Percentiles rank a stretch among this genome's conserved stretches.
phyloP scores from a whole-genome alignment of 2,888 invertebrate species.

The Pyrrhia umbra region DNA sequence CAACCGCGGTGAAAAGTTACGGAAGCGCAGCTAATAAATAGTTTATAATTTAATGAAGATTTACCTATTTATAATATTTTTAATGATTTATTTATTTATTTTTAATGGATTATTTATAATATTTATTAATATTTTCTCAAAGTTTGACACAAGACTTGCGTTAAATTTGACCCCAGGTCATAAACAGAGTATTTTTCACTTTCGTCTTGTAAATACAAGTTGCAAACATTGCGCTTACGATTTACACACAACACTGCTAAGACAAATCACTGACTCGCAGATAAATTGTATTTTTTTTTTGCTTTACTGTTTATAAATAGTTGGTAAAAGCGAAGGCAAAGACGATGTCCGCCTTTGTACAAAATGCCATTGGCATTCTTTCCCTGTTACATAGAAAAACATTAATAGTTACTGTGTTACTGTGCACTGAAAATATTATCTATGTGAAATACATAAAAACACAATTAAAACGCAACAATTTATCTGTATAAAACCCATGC shows the following conservation, averaged over 20 bases:
- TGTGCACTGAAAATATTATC: neutral
- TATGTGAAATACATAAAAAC: no score
- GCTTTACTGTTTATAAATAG: neutral
- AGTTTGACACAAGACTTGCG: neutral
- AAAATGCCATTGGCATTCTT: neutral
- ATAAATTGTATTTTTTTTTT: neutral
- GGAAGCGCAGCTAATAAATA: neutral
- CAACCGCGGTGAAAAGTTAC: neutral
- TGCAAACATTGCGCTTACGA: neutral
- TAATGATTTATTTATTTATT: no score
- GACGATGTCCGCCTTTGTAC: neutral
- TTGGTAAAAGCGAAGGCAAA: neutral
- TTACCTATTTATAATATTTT: no score
- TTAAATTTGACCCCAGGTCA: neutral
- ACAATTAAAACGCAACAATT: no score
- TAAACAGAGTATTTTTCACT: neutral
- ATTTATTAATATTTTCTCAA: no score
- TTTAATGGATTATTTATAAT: no score
- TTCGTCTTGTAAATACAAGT: neutral
- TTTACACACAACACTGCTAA: neutral
- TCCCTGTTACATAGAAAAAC: neutral
- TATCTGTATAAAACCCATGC: no score
- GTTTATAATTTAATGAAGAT: neutral
- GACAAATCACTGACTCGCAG: neutral
- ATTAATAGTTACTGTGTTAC: neutral